Evolutionary conservation across 2,888 invertebrate species (phyloP).

Genomic region (Eilema sororculum): DNA sequence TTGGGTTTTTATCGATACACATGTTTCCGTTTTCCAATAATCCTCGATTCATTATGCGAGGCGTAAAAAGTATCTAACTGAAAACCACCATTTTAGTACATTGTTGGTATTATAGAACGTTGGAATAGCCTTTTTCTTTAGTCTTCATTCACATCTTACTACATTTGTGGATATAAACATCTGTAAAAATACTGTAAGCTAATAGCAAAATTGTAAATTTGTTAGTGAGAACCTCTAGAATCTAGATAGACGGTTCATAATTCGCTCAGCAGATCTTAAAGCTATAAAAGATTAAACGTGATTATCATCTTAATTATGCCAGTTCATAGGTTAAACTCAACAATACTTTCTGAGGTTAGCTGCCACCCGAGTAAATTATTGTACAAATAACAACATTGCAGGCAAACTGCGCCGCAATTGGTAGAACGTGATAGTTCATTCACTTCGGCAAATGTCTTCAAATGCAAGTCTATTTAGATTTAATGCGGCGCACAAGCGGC

Average conservation of each 20-base stretch:
- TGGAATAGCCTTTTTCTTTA: background rate
- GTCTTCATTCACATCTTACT: background rate
- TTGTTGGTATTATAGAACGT: background rate
- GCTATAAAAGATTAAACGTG: background rate
- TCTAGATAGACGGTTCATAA: background rate
- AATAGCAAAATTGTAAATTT: background rate
- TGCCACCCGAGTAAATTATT: constrained; percentile 16
- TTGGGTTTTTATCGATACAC: background rate
- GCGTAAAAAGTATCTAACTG: background rate
- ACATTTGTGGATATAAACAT: background rate
- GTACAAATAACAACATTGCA: constrained; percentile 19
- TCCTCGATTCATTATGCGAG: background rate
- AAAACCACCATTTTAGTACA: background rate
- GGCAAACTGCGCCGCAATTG: constrained; percentile 18
- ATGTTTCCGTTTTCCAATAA: background rate
- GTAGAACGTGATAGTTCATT: constrained; percentile 27
- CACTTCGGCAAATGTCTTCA: constrained; percentile 22
- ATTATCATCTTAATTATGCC: background rate
- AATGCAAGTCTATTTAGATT: constrained; percentile 25
- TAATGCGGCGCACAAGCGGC: constrained; percentile 12
- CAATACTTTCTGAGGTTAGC: background rate
- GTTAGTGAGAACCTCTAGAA: too few relatives aligned
- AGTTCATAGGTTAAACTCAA: constrained; percentile 2
- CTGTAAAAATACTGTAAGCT: background rate
- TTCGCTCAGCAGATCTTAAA: background rate